Evolutionary conservation across 1,140 invertebrate genomes (phyloP), one percentile per base, ranked within the genome.

Genomic region (Drosophila persimilis): DNA sequence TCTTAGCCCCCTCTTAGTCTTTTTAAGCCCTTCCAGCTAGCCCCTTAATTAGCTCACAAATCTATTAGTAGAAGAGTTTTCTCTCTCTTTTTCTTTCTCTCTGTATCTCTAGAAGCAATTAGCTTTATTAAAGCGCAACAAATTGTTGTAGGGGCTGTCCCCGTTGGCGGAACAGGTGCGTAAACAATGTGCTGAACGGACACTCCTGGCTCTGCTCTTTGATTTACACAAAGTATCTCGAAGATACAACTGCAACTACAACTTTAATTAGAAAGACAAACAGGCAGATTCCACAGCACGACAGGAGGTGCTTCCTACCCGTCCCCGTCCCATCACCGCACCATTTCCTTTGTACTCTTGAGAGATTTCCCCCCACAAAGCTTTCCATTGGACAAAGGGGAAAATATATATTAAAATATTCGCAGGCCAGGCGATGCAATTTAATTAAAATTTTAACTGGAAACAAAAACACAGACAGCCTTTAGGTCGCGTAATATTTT

Each of bases 231-330:
- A 86, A 88, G 77, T 88, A 86, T 86, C 71, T 81, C 78, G 26
- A 47, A 63, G 77, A 85, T 76, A 80, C 67, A 77, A 69, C 63
- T 66, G 73, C 77, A 86, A 77, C 62, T 73, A 55, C 73, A 71
- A 77, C 64, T 86, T 78, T 86, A 86, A 88, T 86, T 86, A 81
- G 81, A 59, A 86, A 77, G 60, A 72, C 78, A 86, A 86, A 86
- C 83, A 88, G 58, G 56, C 43, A 61, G 72, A 11, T 39, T 39
- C 56, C 72, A 39, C 41, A 51, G 39, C 31, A 56, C 51, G 45
- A 58, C 55, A 57, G 57, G 50, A 51, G 20, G 17, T 29, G 24
- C 29, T 50, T 20, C 15, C 48, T 46, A 20, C n/a, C 24, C 4
- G 24, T 20, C 20, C 41, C 26, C 31, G 26, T 26, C 71, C 56